phyloP scores from a whole-genome alignment of 2,797 vertebrate genomes.

The Propithecus perrieri region DNA sequence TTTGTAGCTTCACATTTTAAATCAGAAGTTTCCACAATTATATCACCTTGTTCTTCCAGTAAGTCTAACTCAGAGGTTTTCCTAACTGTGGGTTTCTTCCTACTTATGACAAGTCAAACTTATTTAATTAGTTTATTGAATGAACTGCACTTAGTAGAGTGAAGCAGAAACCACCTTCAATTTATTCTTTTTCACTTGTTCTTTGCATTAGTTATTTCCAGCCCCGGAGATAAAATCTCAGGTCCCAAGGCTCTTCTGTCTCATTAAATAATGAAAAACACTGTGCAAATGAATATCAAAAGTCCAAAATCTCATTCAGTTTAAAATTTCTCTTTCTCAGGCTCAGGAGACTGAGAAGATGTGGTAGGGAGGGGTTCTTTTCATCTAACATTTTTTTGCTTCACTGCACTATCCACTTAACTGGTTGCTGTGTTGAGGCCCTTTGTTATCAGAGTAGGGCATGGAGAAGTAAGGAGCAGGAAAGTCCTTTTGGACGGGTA shows the following conservation, averaged over 20 bases:
- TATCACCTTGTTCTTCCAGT: not conserved
- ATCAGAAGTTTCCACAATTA: not conserved
- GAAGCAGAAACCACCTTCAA: not conserved
- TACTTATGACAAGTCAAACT: not conserved
- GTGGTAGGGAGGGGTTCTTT: not conserved
- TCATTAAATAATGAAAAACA: constrained; percentile 14
- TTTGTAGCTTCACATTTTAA: not conserved
- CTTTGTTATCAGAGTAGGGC: not conserved
- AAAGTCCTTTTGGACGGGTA: not conserved
- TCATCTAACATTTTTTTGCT: not conserved
- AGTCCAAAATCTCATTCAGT: not conserved
- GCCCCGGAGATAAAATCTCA: not conserved
- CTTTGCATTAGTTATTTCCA: constrained; percentile 20
- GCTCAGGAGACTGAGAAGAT: not conserved
- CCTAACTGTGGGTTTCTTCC: not conserved
- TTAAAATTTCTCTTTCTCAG: not conserved
- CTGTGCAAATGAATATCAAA: not conserved
- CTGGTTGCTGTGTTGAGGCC: not conserved
- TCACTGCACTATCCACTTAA: not conserved
- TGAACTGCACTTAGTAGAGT: not conserved
- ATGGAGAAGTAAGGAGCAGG: not conserved
- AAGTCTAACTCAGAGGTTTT: not conserved
- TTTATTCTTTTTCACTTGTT: not conserved
- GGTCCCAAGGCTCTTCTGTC: not conserved
- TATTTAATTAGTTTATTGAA: constrained; percentile 38